A percentile compares a stretch with the other conserved stretches of the same genome.
Evolutionary conservation across 2,888 invertebrate species (phyloP).

Genomic region (Euphydryas editha): DNA sequence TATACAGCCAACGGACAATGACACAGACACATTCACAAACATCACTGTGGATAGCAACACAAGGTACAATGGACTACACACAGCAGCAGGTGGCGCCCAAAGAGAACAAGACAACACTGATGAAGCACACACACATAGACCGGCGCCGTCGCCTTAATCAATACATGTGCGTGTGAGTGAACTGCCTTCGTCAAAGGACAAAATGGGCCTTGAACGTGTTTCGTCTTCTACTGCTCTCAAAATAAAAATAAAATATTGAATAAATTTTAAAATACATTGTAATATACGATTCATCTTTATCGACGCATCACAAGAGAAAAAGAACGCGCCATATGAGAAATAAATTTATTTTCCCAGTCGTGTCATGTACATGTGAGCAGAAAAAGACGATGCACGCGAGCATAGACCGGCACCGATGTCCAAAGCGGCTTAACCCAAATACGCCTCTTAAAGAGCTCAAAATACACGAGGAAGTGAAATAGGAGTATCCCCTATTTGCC

Average conservation of each 20-base stretch:
- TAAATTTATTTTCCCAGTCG: slow-evolving; percentile 56
- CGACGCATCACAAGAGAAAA: slow-evolving; percentile 7
- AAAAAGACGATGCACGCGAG: slow-evolving; percentile 75
- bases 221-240: slow-evolving; percentile 61
- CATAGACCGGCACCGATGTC: slow-evolving; percentile 62
- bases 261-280: slow-evolving; percentile 2
- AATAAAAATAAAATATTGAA: slow-evolving; percentile 9
- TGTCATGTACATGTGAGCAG: slow-evolving; percentile 58
- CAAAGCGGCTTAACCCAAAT: slow-evolving; percentile 76
- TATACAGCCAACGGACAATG: slow-evolving; percentile 70
- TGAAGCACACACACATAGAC: slow-evolving; percentile 76
- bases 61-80: slow-evolving; percentile 72
- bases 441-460: slow-evolving; percentile 76
- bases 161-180: slow-evolving; percentile 88
- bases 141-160: slow-evolving; percentile 84
- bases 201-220: slow-evolving; percentile 48
- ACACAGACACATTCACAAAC: slow-evolving; percentile 75
- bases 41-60: slow-evolving; percentile 77
- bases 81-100: slow-evolving; percentile 53
- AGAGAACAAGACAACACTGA: slow-evolving; percentile 61
- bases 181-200: slow-evolving; percentile 64
- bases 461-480: slow-evolving; percentile 78
- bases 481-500: slow-evolving; percentile 73
- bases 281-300: slow-evolving; percentile 2
- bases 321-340: slow-evolving; percentile 54